Base-by-base conservation (phyloP, 2,113 vertebrate species). In the Mastomys natalensis region DNA sequence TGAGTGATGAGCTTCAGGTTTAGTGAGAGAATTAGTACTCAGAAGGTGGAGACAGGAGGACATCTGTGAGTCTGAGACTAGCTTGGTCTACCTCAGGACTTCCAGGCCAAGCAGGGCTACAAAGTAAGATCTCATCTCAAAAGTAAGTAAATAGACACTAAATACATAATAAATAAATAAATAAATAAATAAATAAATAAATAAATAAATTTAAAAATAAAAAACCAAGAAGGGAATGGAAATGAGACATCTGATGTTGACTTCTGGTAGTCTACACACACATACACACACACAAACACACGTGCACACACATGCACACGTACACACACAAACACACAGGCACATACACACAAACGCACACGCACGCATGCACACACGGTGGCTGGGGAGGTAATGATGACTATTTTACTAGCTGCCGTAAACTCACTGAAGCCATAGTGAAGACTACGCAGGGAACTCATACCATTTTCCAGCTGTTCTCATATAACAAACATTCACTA, bases 401-500 rank as follows among this genome's bases (percentile, higher is more conserved):
- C 26, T 77, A 43, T 78, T 87, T 95, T 74, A 85, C 73, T 24
- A 45, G 37, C 26, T 55, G 22, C 21, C 7, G 62, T 74, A 72
- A 96, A 80, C 53, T 97, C 77, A 51, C 0, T 37, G 40, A 76
- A 91, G 87, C 60, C 70, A 76, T 76, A 73, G 80, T 66, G 29
- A 95, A 45, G 31, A 12, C 68, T 76, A 43, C 34, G 0, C 1
- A 64, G 73, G 29, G 9, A 91, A 84, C 86, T 84, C 43, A n/a
- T 64, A 58, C 19, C 0, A 0, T 29, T 34, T 87, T 90, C 53
- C 78, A 80, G 77, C n/a, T n/a, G 9, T 92, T 88, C 84, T 78
- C 70, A 82, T n/a, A 89, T 58, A 90, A 15, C 48, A 87, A 90
- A 96, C 11, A 12, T 72, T 91, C 60, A 43, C 93, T 87, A 62